A percentile compares a stretch with the other conserved stretches of the same genome.
These are phyloP conservation scores for Candidula unifasciata DNA, from an alignment of 2,888 invertebrate genomes.

Conservation along the genomic window DNA sequence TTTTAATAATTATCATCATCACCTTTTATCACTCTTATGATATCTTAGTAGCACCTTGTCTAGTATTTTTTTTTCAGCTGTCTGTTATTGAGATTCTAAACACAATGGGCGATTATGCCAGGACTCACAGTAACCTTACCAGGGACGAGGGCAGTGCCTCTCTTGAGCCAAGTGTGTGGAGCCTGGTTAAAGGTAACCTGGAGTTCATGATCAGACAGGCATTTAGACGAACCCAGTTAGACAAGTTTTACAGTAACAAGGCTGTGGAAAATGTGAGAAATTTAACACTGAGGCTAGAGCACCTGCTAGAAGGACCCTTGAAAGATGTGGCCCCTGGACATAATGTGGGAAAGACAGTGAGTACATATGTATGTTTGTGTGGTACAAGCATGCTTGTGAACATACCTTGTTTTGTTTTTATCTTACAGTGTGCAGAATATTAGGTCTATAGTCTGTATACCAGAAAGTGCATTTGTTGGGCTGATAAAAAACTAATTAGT, in stretches of 20 bases:
- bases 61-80: no score
- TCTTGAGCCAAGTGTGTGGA: slow-evolving; percentile 12
- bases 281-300: background rate
- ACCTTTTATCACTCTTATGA: no score
- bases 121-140: background rate
- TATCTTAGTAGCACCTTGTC: no score
- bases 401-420: no score
- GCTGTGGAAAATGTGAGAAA: background rate
- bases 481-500: no score
- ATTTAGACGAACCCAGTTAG: background rate
- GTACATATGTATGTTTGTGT: background rate
- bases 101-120: background rate
- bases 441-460: no score
- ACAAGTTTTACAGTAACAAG: background rate
- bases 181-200: slow-evolving; percentile 3
- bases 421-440: no score
- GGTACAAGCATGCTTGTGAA: no score
- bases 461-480: no score
- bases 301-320: background rate
- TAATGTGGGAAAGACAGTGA: background rate
- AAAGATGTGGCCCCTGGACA: slow-evolving; percentile 9
- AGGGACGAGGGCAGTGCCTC: background rate
- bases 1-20: no score
- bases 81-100: background rate
- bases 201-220: slow-evolving; percentile 3